Base-by-base conservation (phyloP, 2,113 vertebrate species). In the Lethenteron reissneri region DNA sequence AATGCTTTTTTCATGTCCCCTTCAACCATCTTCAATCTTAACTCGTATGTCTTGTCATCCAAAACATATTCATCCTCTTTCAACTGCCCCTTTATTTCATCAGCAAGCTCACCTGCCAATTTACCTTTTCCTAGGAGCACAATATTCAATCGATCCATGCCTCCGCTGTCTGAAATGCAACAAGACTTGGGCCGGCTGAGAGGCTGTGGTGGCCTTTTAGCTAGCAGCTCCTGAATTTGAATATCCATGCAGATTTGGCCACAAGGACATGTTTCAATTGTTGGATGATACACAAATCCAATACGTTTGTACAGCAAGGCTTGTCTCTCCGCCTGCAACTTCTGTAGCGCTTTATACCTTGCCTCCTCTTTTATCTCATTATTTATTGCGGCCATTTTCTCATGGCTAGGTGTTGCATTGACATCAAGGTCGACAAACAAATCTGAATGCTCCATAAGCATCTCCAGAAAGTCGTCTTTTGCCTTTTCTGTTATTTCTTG, bases 231-330 rank as follows among this genome's bases (percentile, higher is more conserved):
- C 72, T 99, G 91, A 70, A 97, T 92, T 83, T 92, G 95, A 82
- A 94, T 83, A 77, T 97, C 95, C 12, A 82, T 88, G 74, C 95
- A 99, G 77, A 87, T 87, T 74, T 88, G 88, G 77, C 89, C 90
- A 78, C 94, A 97, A 73, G 97, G 85, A 79, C 95, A 99, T 2
- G 90, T 97, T 84, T 99, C 90, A 81, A 97, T 99, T 72, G 95
- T 99, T 74, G 92, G 90, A 76, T 99, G 92, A 84, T 99, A 99
- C 78, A 97, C 92, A 82, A 97, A 97, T 56, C 95, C 95, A 76
- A 99, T 99, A 80, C 97, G 95, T 77, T 97, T 97, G 76, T 95
- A 86, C 15, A 99, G 81, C 76, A 99, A 88, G n/a, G 95, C 96
- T 76, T 99, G 89, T 77, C 95, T 82, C 77, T 99, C 95, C 73